These are phyloP conservation scores for Myiozetetes cayanensis DNA, from an alignment of 2,113 vertebrate genomes.

Conservation along the genomic window DNA sequence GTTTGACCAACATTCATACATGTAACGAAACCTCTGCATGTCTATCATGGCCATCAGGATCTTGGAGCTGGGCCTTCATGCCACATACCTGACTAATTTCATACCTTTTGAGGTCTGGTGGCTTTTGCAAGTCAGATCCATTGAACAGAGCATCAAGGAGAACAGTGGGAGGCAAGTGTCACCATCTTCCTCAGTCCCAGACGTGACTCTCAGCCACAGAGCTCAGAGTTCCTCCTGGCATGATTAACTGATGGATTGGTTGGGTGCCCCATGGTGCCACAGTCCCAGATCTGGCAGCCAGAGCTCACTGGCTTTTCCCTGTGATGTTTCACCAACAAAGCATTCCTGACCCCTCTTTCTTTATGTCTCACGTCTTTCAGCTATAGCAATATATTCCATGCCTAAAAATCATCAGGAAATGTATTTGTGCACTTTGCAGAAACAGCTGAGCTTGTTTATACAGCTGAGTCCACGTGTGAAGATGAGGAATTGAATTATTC, in stretches of 20 bases:
- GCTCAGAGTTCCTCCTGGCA: not conserved
- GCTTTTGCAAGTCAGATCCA: not conserved
- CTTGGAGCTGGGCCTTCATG: rapidly evolving
- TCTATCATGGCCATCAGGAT: not conserved
- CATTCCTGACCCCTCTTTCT: not conserved
- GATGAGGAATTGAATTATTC: constrained; percentile 64
- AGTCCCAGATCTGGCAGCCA: not conserved
- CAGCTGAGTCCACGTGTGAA: constrained; percentile 29
- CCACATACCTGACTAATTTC: not conserved
- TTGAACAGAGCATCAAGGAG: not conserved
- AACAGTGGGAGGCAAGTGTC: not conserved
- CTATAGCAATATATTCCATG: not conserved
- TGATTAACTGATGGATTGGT: not conserved
- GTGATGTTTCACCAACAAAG: not conserved
- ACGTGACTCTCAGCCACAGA: rapidly evolving
- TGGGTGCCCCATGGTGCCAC: not conserved
- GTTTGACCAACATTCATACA: not conserved
- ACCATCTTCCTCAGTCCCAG: not conserved
- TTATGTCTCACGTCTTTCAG: not conserved
- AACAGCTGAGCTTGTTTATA: constrained; percentile 44
- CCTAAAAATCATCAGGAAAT: not conserved
- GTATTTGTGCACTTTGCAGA: not conserved
- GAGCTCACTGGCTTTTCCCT: not conserved
- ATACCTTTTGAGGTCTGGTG: not conserved
- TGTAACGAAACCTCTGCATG: rapidly evolving